Evolutionary conservation across 2,797 vertebrate species (phyloP).

Genomic region (Chanos chanos): DNA sequence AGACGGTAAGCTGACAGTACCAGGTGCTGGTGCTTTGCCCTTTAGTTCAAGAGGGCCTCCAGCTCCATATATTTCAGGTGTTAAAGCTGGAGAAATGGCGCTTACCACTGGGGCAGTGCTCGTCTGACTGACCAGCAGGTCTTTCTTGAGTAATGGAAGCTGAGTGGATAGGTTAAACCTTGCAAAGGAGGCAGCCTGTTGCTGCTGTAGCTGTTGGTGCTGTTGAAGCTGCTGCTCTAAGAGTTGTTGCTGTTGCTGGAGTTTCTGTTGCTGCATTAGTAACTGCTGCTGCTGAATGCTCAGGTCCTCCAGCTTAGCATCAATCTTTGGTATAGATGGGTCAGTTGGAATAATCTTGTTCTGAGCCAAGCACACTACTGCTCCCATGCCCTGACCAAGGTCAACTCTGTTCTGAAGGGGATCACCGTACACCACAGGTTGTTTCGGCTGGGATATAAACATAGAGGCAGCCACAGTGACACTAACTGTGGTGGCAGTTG

Average conservation of each 20-base stretch:
- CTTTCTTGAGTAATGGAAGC: slow-evolving; percentile 80
- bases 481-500: slow-evolving; percentile 84
- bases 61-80: slow-evolving; percentile 69
- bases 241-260: slow-evolving; percentile 70
- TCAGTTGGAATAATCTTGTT: slow-evolving; percentile 74
- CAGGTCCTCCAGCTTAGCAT: slow-evolving; percentile 81
- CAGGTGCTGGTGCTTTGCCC: slow-evolving; percentile 69
- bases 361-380: slow-evolving; percentile 87
- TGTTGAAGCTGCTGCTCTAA: slow-evolving; percentile 75
- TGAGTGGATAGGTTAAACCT: slow-evolving; percentile 82
- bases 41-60: slow-evolving; percentile 78
- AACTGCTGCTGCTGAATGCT: slow-evolving; percentile 73
- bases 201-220: slow-evolving; percentile 71
- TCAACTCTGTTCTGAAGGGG: slow-evolving; percentile 89
- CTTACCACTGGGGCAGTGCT: slow-evolving; percentile 66
- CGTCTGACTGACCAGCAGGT: slow-evolving; percentile 81
- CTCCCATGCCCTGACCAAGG: slow-evolving; percentile 86
- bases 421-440: slow-evolving; percentile 90
- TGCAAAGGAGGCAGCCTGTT: slow-evolving; percentile 76
- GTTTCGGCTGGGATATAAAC: slow-evolving; percentile 89
- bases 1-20: slow-evolving; percentile 65
- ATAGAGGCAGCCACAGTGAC: slow-evolving; percentile 93
- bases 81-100: slow-evolving; percentile 65
- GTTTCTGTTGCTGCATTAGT: slow-evolving; percentile 69
- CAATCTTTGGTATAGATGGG: slow-evolving; percentile 74